These are phyloP conservation scores for Pomatostomus ruficeps DNA, from an alignment of 2,113 vertebrate species.

Conservation along the genomic window DNA sequence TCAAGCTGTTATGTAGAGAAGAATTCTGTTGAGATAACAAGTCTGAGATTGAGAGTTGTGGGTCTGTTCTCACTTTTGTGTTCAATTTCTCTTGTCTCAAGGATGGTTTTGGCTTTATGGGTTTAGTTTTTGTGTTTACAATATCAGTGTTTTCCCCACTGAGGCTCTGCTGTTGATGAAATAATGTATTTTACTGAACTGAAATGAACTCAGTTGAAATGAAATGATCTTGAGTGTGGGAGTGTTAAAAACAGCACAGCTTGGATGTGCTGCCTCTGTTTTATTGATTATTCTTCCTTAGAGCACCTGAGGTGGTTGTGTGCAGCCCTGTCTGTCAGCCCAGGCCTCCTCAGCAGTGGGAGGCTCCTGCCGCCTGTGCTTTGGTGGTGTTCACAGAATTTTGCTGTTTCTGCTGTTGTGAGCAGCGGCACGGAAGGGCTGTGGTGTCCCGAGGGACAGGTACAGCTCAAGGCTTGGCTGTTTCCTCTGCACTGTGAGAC, in stretches of 20 bases:
- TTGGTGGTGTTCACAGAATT: neutral
- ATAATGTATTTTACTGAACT: neutral
- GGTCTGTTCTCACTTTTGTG: neutral
- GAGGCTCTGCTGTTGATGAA: neutral
- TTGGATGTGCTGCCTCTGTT: neutral
- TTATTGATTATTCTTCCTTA: neutral
- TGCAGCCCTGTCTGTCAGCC: neutral
- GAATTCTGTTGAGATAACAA: neutral
- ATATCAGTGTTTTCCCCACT: neutral
- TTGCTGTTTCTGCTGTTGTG: neutral
- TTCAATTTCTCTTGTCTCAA: neutral
- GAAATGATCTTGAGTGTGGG: neutral
- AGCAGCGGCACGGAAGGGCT: neutral
- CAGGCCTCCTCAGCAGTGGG: neutral
- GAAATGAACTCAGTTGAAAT: neutral
- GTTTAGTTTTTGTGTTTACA: neutral
- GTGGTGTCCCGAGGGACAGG: neutral
- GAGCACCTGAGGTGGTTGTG: neutral
- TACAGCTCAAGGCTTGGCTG: neutral
- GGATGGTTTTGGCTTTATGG: neutral
- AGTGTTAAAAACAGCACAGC: neutral
- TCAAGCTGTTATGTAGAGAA: neutral
- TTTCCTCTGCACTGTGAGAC: neutral
- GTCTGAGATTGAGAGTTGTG: neutral
- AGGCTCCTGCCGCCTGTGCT: neutral